These are phyloP conservation scores for Perdita meconis DNA, from an alignment of 2,888 invertebrate species.

Conservation along the genomic window DNA sequence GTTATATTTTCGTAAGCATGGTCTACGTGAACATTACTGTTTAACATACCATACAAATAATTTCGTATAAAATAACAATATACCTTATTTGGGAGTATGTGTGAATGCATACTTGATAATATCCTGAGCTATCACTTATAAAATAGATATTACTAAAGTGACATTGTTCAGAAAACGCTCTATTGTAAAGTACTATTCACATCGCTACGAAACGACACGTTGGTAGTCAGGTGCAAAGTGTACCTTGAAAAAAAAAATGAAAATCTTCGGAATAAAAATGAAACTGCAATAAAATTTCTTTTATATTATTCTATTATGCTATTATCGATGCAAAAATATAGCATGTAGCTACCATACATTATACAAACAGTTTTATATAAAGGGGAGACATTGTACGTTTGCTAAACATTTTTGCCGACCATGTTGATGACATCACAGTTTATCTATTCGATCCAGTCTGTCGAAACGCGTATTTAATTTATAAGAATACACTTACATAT, in stretches of 20 bases:
- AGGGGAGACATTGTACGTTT: not conserved
- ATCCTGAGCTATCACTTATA: conserved; percentile 46
- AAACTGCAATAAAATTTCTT: not conserved
- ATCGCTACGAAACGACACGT: not conserved
- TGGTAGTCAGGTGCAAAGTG: not conserved
- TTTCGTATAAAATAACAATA: conserved; percentile 11
- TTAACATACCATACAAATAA: not conserved
- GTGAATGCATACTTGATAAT: conserved; percentile 64
- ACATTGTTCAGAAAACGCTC: conserved; percentile 54
- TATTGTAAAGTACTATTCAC: conserved; percentile 53
- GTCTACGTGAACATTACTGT: conserved; percentile 6
- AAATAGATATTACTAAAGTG: conserved; percentile 60
- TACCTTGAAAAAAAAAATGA: not conserved
- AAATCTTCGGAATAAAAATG: not conserved
- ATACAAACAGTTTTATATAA: not conserved
- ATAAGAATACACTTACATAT: not conserved
- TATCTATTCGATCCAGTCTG: not conserved
- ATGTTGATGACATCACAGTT: conserved; percentile 31
- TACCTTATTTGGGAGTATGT: conserved; percentile 77
- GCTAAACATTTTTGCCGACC: conserved; percentile 39
- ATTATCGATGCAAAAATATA: not conserved
- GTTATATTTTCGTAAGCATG: conserved; percentile 62
- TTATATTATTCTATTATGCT: not conserved
- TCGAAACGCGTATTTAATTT: not conserved
- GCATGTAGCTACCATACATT: not conserved